Base-by-base conservation (phyloP, 2,113 vertebrate species). In the Dasyprocta punctata region DNA sequence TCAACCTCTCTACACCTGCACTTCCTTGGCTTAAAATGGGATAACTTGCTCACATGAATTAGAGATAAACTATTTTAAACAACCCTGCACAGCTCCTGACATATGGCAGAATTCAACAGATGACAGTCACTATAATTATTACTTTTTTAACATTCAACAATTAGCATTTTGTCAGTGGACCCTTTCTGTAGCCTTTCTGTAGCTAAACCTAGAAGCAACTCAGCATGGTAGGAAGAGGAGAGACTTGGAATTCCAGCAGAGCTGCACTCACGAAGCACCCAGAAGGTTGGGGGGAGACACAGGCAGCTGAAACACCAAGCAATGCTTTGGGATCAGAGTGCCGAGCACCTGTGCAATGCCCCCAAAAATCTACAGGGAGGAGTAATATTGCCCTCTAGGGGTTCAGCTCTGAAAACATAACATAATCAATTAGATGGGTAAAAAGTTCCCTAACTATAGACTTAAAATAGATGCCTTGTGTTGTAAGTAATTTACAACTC, bases 381-480 rank as follows among this genome's bases (percentile, higher is more conserved):
- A 20, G 61, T 73, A 82, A 97, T 85, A 47, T 0, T 85, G 94
- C 96, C 92, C 97, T 95, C 95, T 92, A 97, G 94, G 56, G 97
- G 90, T 44, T 73, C 63, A 41, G 47, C 56, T 93, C 81, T 73
- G 81, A 84, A 92, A 96, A 61, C 44, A 36, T 20, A 77, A 63
- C 28, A 56, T 56, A 30, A 75, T 17, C 83, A 28, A 30, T 0
- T 44, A 28, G 26, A 95, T 22, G 56, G 52, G 58, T 10, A 69
- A 20, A 38, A 63, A 93, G 49, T 41, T 80, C 80, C 24, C 60
- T 26, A 91, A 54, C 36, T 20, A 7, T 0, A 52, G 7, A 41
- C 61, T 89, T 28, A 41, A 81, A 49, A 69, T 24, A 36, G n/a
- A 41, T 78, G 33, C 52, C 36, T 13, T n/a, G 7, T 26, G 11